Conservation (phyloP, 2,113 vertebrate genomes). For the Camelus dromedarius region DNA sequence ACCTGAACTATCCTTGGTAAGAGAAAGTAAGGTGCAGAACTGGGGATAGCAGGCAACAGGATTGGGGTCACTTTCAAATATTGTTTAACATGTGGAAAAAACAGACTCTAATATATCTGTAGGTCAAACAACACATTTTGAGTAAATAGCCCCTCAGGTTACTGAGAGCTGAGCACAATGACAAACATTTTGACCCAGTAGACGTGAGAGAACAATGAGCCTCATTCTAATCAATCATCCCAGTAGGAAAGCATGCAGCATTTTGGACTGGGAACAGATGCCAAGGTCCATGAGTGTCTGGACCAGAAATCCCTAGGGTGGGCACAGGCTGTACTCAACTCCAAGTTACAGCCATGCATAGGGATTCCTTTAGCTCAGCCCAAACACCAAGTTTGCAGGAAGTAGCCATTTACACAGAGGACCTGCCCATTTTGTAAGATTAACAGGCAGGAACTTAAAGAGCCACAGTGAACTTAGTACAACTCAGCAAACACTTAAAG, state of each 20-base stretch:
- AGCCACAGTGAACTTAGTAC: neutral
- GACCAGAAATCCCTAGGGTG: neutral
- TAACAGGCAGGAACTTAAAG: neutral
- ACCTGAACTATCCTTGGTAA: neutral
- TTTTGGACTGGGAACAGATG: constrained; percentile 5
- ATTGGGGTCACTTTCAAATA: constrained; percentile 17
- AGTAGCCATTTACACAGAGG: constrained; percentile 6
- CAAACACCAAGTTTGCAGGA: constrained; percentile 37
- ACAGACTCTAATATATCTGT: neutral
- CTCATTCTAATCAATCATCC: neutral
- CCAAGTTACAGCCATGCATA: neutral
- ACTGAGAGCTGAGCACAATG: neutral
- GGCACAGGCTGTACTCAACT: constrained; percentile 12
- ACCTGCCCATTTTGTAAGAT: neutral
- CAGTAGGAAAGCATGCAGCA: neutral
- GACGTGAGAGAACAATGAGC: constrained; percentile 3
- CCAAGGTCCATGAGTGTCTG: neutral
- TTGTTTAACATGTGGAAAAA: neutral
- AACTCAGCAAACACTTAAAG: neutral
- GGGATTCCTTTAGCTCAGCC: neutral
- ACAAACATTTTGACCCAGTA: constrained; percentile 38
- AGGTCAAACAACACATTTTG: constrained; percentile 5
- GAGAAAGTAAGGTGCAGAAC: neutral
- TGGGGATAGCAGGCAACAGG: neutral
- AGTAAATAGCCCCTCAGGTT: neutral